Conservation (phyloP, 2,888 invertebrate species). For the Drosophila lacicola region DNA sequence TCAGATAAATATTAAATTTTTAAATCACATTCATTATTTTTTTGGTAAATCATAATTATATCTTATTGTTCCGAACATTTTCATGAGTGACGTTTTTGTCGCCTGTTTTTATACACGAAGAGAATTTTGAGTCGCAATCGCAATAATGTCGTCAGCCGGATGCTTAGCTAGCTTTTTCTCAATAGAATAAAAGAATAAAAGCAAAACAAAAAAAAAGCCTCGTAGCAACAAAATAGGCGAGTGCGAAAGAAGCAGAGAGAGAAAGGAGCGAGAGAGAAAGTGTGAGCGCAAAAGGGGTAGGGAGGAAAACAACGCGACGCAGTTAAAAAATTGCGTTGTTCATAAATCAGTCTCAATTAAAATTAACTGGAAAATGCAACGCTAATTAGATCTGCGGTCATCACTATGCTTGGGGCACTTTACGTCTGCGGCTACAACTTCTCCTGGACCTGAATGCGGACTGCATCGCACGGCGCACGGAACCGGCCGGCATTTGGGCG, state of each 20-base stretch:
- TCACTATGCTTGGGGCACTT: conserved; percentile 24
- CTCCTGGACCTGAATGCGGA: conserved; percentile 8
- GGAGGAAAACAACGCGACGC: conserved; percentile 31
- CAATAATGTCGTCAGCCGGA: conserved; percentile 56
- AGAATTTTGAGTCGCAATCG: conserved; percentile 42
- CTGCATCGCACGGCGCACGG: conserved; percentile 5
- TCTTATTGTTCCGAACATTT: background rate
- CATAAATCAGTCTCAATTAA: conserved; percentile 78
- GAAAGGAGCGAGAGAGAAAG: conserved; percentile 3
- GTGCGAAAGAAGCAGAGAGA: conserved; percentile 21
- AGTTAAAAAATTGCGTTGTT: conserved; percentile 70
- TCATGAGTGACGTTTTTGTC: conserved; percentile 39
- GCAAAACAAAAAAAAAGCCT: conserved; percentile 30
- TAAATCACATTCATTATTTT: background rate
- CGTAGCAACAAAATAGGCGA: conserved; percentile 37
- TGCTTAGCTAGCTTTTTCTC: conserved; percentile 68
- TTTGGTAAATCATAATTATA: background rate
- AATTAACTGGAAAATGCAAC: conserved; percentile 75
- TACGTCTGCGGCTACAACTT: conserved; percentile 3
- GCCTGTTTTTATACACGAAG: conserved; percentile 38
- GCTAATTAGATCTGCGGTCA: conserved; percentile 70
- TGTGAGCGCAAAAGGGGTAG: conserved; percentile 10
- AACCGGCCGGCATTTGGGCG: conserved; percentile 37
- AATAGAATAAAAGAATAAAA: conserved; percentile 40
- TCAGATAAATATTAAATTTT: too few species aligned